phyloP scores from a whole-genome alignment of 2,797 vertebrate genomes.

The Odontamblyopus lacepedii region DNA sequence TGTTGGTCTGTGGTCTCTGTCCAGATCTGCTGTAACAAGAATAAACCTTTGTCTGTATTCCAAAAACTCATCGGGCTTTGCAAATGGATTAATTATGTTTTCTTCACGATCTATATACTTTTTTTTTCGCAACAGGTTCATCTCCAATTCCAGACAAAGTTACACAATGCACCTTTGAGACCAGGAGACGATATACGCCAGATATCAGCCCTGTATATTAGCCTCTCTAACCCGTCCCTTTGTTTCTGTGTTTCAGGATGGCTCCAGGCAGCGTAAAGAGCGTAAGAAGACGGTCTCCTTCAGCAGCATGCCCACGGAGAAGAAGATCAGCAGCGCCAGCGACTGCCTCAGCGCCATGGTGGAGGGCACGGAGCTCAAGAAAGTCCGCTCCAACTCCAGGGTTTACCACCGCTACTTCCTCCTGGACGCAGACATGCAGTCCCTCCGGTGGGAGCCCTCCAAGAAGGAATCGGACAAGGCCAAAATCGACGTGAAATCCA shows the following conservation, averaged over 20 bases:
- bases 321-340: constrained; percentile 95
- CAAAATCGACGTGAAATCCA: constrained; percentile 94
- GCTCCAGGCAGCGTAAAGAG: constrained; percentile 91
- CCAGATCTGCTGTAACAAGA: too few species aligned
- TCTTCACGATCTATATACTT: too few species aligned
- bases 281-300: constrained; percentile 98
- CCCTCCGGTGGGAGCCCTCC: constrained; percentile 94
- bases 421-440: constrained; percentile 97
- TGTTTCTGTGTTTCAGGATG: constrained; percentile 83
- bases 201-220: not conserved
- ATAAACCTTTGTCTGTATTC: too few species aligned
- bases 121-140: too few species aligned
- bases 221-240: not conserved
- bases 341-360: constrained; percentile 97
- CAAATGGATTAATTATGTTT: too few species aligned
- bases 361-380: constrained; percentile 94
- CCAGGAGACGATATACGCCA: too few species aligned
- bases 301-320: constrained; percentile 99
- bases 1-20: too few species aligned
- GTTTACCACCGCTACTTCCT: constrained; percentile 95
- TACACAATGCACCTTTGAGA: too few species aligned
- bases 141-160: too few species aligned
- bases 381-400: constrained; percentile 94
- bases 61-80: too few species aligned
- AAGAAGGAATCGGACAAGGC: constrained; percentile 99